Base-by-base conservation (phyloP, 2,113 vertebrate species). In the Myrmecobius fasciatus region DNA sequence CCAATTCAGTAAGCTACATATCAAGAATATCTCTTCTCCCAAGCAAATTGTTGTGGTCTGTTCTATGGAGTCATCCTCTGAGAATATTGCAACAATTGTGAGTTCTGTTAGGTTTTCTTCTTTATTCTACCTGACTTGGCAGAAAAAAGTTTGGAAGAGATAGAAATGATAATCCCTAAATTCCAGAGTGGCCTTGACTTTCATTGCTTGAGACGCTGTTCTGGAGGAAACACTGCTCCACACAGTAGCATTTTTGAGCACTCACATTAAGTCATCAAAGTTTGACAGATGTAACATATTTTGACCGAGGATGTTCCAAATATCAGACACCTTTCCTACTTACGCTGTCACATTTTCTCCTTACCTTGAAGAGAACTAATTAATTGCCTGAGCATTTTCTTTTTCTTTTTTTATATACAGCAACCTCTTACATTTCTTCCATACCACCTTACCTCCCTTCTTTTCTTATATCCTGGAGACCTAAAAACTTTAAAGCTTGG, bases 351-450 rank as follows among this genome's bases (percentile, higher is more conserved):
- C 36, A 49, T 52, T 2, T 92, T 90, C 92, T 93, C 28, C 11
- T 12, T 54, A 93, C 36, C 54, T 92, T 91, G 89, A 93, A 47
- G n/a, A 51, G 53, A 83, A 60, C 17, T 92, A 91, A 36, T 88
- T 92, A 91, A 36, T 88, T 88, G 28, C 53, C 36, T 75, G 36
- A n/a, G 60, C 36, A 25, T 75, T n/a, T n/a, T 75, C 60, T 20
- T 53, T 25, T 53, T 53, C 36, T 2, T 75, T 36, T 67, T 67
- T 67, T 67, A 17, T n/a, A 67, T 20, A 67, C n/a, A 22, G 60
- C 60, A n/a, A 17, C 36, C 36, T 83, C n/a, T 83, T 83, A n/a
- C n/a, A 22, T 75, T 75, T 75, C 36, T 75, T 17, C 14, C 67
- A 75, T 6, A 14, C 67, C 1, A 75, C 5, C 5, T 75, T 75